These are phyloP conservation scores for Oophaga pumilio DNA, from an alignment of 2,113 vertebrate genomes.

Conservation along the genomic window DNA sequence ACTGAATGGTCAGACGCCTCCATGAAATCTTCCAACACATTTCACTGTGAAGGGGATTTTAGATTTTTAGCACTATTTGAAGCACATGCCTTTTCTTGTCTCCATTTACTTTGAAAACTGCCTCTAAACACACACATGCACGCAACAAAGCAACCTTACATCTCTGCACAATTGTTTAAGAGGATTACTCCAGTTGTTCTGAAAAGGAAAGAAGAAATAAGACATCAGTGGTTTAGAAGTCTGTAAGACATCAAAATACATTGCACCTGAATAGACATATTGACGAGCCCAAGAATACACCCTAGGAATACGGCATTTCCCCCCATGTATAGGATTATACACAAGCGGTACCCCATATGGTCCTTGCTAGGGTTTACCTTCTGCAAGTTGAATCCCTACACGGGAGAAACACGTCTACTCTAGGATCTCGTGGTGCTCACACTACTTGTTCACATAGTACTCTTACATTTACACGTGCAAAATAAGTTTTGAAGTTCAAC, in stretches of 20 bases:
- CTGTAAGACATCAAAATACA: slow-evolving; percentile 62
- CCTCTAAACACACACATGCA: slow-evolving; percentile 93
- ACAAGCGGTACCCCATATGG: neutral
- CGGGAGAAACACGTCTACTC: neutral
- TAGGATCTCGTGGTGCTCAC: neutral
- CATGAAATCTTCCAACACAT: slow-evolving; percentile 51
- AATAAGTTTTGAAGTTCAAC: neutral
- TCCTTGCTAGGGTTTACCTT: neutral
- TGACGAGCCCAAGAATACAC: neutral
- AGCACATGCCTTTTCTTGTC: slow-evolving; percentile 73
- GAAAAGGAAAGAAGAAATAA: slow-evolving; percentile 79
- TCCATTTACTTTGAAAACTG: slow-evolving; percentile 75
- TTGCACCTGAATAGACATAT: neutral
- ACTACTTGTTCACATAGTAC: neutral
- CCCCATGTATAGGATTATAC: neutral
- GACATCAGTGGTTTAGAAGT: slow-evolving; percentile 69
- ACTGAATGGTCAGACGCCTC: slow-evolving; percentile 68
- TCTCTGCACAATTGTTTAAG: slow-evolving; percentile 84
- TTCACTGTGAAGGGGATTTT: slow-evolving; percentile 60
- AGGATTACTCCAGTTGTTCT: slow-evolving; percentile 90
- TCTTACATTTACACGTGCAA: neutral
- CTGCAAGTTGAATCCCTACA: neutral
- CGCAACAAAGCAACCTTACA: slow-evolving; percentile 89
- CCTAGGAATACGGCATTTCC: neutral
- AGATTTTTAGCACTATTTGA: slow-evolving; percentile 60